Evolutionary conservation across 2,113 vertebrate genomes (phyloP).

Genomic region (Typhlomys cinereus): DNA sequence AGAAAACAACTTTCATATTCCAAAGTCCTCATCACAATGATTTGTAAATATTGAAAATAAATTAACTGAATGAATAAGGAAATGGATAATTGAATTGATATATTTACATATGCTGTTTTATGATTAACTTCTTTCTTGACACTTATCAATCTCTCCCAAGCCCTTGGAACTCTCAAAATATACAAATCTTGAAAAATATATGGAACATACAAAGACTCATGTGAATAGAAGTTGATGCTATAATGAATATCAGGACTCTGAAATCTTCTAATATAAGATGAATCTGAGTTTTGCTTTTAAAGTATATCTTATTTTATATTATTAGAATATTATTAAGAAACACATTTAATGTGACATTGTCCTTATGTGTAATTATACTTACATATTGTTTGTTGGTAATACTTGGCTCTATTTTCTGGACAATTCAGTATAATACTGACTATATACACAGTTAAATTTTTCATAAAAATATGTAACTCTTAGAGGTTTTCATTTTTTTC

Average conservation of each 20-base stretch:
- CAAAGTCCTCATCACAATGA: neutral
- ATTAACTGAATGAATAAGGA: neutral
- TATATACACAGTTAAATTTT: neutral
- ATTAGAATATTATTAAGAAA: neutral
- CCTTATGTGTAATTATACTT: neutral
- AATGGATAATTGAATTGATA: conserved; percentile 5
- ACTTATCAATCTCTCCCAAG: neutral
- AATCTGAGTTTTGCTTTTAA: neutral
- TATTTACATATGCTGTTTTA: neutral
- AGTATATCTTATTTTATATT: neutral
- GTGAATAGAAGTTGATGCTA: neutral
- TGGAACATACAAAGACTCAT: neutral
- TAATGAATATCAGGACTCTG: neutral
- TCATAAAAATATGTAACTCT: neutral
- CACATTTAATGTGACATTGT: neutral
- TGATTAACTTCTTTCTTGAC: neutral
- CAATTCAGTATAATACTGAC: neutral
- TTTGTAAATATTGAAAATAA: neutral
- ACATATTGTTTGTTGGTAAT: neutral
- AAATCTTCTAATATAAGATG: neutral
- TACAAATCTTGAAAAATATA: neutral
- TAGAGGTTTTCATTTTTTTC: neutral
- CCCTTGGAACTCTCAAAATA: neutral
- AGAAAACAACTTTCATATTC: neutral
- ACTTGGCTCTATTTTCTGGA: neutral